Evolutionary conservation across 2,888 invertebrate genomes (phyloP), one percentile per base, ranked within the genome.

Genomic region (Tachina grossa): DNA sequence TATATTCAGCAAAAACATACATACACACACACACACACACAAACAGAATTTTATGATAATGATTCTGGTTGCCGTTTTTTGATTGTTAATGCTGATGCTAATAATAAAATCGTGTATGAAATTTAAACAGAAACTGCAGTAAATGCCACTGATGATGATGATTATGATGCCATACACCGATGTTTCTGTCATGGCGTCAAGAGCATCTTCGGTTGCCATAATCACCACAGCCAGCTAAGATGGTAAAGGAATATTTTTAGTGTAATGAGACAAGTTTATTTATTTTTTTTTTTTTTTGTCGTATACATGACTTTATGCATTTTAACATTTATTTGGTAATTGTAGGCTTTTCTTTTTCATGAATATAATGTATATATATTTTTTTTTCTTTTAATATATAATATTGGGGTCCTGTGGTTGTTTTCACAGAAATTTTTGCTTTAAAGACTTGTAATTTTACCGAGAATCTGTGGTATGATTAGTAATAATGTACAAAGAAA

Each of bases 211-310:
- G 14, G 65, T 65, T 71, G 39, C 49, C 22, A 65, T 65, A 71
- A 71, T 65, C 69, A 79, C 0, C 69, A 47, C 31, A 31, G 31
- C 31, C 31, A 31, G 31, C 31, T 6, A 31, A 2, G 4, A 0
- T 31, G 6, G 6, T 31, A 6, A 57, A 53, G 72, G 49, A 80
- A 80, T 66, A 66, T 72, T 68, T 69, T 76, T 55, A 66, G 31
- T 51, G 78, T 85, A 78, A 85, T 85, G 82, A 78, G 78, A 75
- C 82, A 75, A 78, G 78, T 81, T 85, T 31, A 31, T 6, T 3
- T 31, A 31, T 53, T 53, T 72, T 3, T 31, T 43, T 53, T 53
- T 72, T 43, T 61, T 61, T 72, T 47, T 59, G 22, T 63, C 47
- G 10, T 45, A 47, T 43, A 47, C 55, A 39, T 47, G 39, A 41